Conservation (phyloP, 2,797 vertebrate species). For the Micropoecilia bifurca region DNA sequence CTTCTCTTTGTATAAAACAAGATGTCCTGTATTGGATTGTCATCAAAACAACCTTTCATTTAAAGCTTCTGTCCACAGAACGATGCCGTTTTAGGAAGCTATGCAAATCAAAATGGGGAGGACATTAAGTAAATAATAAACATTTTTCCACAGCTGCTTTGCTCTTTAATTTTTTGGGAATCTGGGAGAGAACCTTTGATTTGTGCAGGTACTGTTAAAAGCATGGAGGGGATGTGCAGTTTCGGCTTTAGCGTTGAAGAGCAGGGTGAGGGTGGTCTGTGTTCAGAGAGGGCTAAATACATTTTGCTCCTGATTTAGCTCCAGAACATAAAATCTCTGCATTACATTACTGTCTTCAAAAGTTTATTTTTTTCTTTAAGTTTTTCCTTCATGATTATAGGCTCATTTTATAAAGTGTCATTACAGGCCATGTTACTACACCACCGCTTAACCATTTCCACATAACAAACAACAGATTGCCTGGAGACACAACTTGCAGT, state of each 20-base stretch:
- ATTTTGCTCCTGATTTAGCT: background rate
- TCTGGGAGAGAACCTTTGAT: background rate
- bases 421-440: background rate
- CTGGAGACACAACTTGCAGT: conserved; percentile 39
- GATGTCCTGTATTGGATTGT: background rate
- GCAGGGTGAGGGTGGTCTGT: conserved; percentile 36
- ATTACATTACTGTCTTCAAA: background rate
- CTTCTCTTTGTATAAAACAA: conserved; percentile 15
- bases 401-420: background rate
- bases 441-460: conserved; percentile 43
- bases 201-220: conserved; percentile 8
- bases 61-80: conserved; percentile 17
- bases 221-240: conserved; percentile 59
- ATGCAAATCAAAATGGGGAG: conserved; percentile 26
- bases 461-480: conserved; percentile 42
- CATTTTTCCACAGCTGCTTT: background rate
- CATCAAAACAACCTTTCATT: conserved; percentile 31
- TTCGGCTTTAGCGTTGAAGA: conserved; percentile 51
- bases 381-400: background rate
- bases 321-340: background rate
- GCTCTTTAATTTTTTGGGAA: background rate
- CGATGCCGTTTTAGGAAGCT: background rate
- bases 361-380: background rate
- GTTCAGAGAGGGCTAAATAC: conserved; percentile 20
- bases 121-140: conserved; percentile 16